Percentiles rank a stretch among this genome's conserved stretches.
Conservation (phyloP, 2,113 vertebrate species). For the Naja naja region DNA sequence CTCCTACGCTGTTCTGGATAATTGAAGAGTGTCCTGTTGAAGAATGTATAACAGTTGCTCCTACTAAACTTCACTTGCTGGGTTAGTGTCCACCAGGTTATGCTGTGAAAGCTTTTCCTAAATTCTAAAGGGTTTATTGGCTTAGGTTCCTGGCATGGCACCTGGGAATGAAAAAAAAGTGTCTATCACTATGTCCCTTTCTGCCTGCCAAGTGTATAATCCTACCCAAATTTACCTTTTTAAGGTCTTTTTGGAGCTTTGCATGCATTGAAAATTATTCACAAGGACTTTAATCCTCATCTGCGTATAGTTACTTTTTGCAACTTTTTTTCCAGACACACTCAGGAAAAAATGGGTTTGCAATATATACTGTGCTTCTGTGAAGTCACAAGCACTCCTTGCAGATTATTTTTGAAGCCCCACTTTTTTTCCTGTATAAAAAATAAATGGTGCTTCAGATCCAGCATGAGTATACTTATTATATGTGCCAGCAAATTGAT, state of each 20-base stretch:
- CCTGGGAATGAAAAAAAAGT: background rate
- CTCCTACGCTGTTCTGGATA: background rate
- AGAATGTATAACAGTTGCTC: background rate
- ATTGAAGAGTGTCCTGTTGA: constrained; percentile 10
- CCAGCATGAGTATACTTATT: background rate
- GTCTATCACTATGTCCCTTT: background rate
- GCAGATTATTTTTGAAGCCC: background rate
- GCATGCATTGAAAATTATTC: background rate
- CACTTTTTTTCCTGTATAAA: background rate
- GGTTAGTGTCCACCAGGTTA: background rate
- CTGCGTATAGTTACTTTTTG: background rate
- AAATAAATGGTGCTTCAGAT: background rate
- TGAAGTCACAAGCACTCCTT: background rate
- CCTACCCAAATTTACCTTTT: background rate
- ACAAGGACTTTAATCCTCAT: background rate
- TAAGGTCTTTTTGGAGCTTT: background rate
- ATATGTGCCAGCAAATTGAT: background rate
- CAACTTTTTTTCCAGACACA: background rate
- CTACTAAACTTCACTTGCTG: background rate
- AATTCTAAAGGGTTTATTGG: background rate
- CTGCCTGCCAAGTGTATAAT: background rate
- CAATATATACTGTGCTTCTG: background rate
- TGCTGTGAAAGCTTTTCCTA: background rate
- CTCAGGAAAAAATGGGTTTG: background rate
- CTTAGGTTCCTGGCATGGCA: background rate